Evolutionary conservation across 2,888 invertebrate species (phyloP).

Genomic region (Buathra laborator): DNA sequence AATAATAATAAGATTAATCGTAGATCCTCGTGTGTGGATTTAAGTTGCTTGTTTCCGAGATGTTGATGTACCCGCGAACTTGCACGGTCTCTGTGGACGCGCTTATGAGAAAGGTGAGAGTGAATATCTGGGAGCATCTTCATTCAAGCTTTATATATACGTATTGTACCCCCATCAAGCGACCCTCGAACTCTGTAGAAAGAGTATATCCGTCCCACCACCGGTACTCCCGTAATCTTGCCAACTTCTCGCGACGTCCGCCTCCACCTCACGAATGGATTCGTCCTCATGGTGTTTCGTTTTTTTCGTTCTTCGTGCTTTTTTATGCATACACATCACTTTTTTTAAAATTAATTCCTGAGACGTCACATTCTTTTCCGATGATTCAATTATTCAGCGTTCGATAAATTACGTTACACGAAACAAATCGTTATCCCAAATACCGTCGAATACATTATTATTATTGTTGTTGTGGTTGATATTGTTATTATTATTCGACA

Average conservation of each 20-base stretch:
- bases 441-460: background rate
- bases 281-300: slow-evolving; percentile 25
- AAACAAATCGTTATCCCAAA: background rate
- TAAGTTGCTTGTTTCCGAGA: slow-evolving; percentile 48
- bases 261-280: slow-evolving; percentile 25
- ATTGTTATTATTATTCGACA: too few relatives aligned
- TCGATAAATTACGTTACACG: background rate
- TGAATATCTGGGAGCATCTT: slow-evolving; percentile 85
- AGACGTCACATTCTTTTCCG: slow-evolving; percentile 49
- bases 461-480: background rate
- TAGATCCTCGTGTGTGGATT: slow-evolving; percentile 24
- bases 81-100: slow-evolving; percentile 73
- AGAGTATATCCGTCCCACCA: slow-evolving; percentile 75
- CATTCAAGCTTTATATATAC: slow-evolving; percentile 85
- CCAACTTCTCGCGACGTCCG: slow-evolving; percentile 63
- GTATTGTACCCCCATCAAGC: slow-evolving; percentile 83
- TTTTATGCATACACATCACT: slow-evolving; percentile 14
- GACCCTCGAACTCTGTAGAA: slow-evolving; percentile 75
- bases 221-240: slow-evolving; percentile 76
- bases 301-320: slow-evolving; percentile 6
- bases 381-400: slow-evolving; percentile 23
- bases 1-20: slow-evolving; percentile 29
- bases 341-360: slow-evolving; percentile 35
- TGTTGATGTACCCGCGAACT: slow-evolving; percentile 60
- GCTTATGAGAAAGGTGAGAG: slow-evolving; percentile 85